These are phyloP conservation scores for Helicorthomorpha holstii DNA, from an alignment of 1,140 invertebrate species.

Conservation along the genomic window DNA sequence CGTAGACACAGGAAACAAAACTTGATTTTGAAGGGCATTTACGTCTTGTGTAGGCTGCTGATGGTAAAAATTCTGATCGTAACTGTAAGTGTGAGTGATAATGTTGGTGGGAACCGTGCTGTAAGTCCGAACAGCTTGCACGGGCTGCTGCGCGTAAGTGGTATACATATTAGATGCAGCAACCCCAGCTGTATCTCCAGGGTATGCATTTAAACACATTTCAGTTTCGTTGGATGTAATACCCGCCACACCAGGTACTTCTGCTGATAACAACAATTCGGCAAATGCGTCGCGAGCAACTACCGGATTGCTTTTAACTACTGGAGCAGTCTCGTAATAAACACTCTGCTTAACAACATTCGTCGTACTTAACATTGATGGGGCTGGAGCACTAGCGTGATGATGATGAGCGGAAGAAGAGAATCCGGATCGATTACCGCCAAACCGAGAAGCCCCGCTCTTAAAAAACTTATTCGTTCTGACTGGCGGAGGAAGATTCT, in stretches of 20 bases:
- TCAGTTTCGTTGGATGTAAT: background rate
- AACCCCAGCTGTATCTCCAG: background rate
- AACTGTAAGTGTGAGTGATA: background rate
- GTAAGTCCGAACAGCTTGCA: background rate
- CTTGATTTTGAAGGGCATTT: background rate
- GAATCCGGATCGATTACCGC: background rate
- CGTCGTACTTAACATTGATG: background rate
- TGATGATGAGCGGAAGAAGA: background rate
- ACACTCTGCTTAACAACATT: background rate
- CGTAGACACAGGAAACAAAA: background rate
- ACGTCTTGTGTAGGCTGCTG: background rate
- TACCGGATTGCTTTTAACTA: constrained; percentile 1
- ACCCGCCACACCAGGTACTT: background rate
- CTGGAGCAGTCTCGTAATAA: constrained; percentile 1
- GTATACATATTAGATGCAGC: background rate
- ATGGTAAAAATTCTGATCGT: background rate
- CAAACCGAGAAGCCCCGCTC: constrained; percentile 9
- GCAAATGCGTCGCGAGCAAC: background rate
- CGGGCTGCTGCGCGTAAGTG: no score
- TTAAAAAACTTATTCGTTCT: constrained; percentile 17
- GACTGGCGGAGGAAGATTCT: background rate
- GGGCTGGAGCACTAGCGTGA: background rate
- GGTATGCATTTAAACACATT: background rate
- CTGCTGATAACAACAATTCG: background rate
- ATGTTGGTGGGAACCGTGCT: background rate